Conservation (phyloP, 2,797 vertebrate species). For the Benthosema pterotum region DNA sequence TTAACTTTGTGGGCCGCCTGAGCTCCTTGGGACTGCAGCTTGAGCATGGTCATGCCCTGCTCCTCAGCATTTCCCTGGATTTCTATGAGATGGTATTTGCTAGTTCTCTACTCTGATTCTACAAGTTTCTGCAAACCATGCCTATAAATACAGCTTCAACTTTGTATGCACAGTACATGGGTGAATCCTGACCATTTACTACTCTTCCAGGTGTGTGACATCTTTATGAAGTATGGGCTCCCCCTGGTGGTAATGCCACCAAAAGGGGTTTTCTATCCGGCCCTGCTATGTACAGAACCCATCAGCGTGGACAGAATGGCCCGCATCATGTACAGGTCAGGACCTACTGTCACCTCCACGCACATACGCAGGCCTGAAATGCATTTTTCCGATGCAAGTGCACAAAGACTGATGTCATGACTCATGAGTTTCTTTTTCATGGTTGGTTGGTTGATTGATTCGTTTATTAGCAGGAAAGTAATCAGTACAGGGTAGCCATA, state of each 20-base stretch:
- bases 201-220: slow-evolving; percentile 87
- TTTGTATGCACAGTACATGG: neutral
- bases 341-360: neutral
- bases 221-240: slow-evolving; percentile 86
- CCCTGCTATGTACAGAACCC: slow-evolving; percentile 85
- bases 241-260: slow-evolving; percentile 89
- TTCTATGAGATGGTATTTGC: slow-evolving; percentile 91
- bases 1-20: slow-evolving; percentile 86
- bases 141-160: neutral
- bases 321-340: slow-evolving; percentile 92
- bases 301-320: slow-evolving; percentile 88
- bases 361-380: neutral
- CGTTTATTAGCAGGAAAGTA: too few relatives aligned
- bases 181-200: neutral
- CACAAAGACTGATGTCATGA: too few relatives aligned
- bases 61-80: slow-evolving; percentile 89
- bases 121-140: neutral
- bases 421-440: too few relatives aligned
- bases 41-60: slow-evolving; percentile 81
- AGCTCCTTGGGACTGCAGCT: slow-evolving; percentile 83
- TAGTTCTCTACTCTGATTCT: neutral
- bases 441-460: too few relatives aligned
- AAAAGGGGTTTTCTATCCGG: slow-evolving; percentile 88
- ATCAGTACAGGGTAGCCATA: too few relatives aligned
- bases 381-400: too few relatives aligned